Evolutionary conservation across 30 jellyfish, hydroid and myxozoan species (phyloP).

Genomic region (Thelohanellus kitauei): DNA sequence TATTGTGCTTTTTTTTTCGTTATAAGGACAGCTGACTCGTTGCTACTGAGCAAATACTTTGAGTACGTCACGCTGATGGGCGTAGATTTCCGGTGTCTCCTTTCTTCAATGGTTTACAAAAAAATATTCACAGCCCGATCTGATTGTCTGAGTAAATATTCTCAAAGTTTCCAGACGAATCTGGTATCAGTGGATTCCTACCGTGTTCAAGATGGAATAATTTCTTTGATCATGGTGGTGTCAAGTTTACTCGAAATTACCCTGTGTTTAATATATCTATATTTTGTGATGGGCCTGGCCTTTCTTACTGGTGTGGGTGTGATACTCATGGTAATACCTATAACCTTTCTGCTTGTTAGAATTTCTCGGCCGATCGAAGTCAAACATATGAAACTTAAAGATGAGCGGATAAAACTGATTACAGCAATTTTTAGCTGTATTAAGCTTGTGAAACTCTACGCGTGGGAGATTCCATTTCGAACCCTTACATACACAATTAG

Average conservation of each 20-base stretch:
- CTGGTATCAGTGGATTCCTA: conserved; percentile 71
- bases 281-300: conserved; percentile 33
- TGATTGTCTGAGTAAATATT: too few species aligned
- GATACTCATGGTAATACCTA: conserved; percentile 26
- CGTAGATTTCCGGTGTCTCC: not conserved
- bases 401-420: conserved; percentile 31
- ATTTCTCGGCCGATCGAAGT: conserved; percentile 1
- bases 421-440: conserved; percentile 59
- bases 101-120: not conserved
- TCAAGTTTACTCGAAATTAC: conserved; percentile 63
- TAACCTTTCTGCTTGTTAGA: conserved; percentile 15
- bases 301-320: conserved; percentile 50
- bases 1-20: not conserved
- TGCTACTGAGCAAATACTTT: too few species aligned
- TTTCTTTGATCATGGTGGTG: conserved; percentile 31
- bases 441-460: conserved; percentile 40
- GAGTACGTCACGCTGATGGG: not conserved
- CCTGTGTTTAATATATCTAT: conserved; percentile 15
- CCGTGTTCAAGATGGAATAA: conserved; percentile 33
- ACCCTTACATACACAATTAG: conserved; percentile 15
- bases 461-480: conserved; percentile 80
- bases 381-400: conserved; percentile 42
- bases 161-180: too few species aligned
- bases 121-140: too few species aligned
- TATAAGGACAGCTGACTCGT: not conserved